These are phyloP conservation scores for Melanerpes aurifrons DNA, from an alignment of 2,113 vertebrate genomes.

Conservation along the genomic window DNA sequence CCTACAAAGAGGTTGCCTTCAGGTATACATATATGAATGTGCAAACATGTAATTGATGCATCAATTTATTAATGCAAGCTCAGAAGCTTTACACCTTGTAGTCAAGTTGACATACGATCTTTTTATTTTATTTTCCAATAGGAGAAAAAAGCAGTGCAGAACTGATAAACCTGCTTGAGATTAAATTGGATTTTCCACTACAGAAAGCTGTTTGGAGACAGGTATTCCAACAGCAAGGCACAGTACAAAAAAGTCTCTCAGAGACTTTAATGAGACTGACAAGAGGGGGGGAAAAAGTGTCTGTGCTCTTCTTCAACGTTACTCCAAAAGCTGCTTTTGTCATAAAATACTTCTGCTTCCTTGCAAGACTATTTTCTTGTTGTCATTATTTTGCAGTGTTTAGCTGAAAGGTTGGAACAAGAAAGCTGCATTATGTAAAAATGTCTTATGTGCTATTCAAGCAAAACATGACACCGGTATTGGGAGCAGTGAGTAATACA, in stretches of 20 bases:
- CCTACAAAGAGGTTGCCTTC: slow-evolving; percentile 54
- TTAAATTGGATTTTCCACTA: slow-evolving; percentile 79
- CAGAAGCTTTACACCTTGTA: slow-evolving; percentile 65
- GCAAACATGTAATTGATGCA: slow-evolving; percentile 69
- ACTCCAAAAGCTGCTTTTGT: slow-evolving; percentile 41
- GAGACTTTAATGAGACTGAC: slow-evolving; percentile 71
- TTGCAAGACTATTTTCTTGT: slow-evolving; percentile 45
- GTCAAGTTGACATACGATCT: slow-evolving; percentile 69
- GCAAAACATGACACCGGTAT: slow-evolving; percentile 18
- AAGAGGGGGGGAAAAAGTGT: neutral
- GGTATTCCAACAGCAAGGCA: slow-evolving; percentile 56
- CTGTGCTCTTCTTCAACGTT: slow-evolving; percentile 31
- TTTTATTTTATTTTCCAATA: slow-evolving; percentile 75
- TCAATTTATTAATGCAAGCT: slow-evolving; percentile 70
- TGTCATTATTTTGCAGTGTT: slow-evolving; percentile 25
- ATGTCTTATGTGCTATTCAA: neutral
- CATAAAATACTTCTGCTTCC: slow-evolving; percentile 36
- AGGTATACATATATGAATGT: slow-evolving; percentile 51
- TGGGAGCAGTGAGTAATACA: neutral
- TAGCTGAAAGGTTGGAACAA: slow-evolving; percentile 44
- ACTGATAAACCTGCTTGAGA: slow-evolving; percentile 73
- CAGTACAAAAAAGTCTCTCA: slow-evolving; percentile 30
- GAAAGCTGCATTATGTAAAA: slow-evolving; percentile 60
- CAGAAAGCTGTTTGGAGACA: slow-evolving; percentile 72
- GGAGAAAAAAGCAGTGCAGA: slow-evolving; percentile 68